A percentile compares a stretch with the other conserved stretches of the same genome.
Conservation (phyloP, 2,888 invertebrate species). For the Himalopsyche japonica region DNA sequence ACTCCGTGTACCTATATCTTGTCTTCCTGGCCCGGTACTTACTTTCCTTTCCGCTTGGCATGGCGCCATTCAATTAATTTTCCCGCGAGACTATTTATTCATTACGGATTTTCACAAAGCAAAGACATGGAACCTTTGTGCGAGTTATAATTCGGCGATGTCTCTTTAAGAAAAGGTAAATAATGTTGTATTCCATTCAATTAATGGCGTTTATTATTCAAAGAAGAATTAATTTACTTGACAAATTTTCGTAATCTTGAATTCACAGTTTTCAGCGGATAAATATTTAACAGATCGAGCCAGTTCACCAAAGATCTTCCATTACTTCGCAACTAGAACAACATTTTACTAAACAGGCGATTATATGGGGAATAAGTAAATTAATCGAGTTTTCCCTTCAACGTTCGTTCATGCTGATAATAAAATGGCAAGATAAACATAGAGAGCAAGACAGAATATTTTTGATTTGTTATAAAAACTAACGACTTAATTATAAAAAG, state of each 20-base stretch:
- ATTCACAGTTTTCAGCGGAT: background rate
- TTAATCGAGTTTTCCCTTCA: too few relatives aligned
- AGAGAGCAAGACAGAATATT: too few relatives aligned
- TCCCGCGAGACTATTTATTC: constrained; percentile 28
- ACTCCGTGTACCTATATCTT: constrained; percentile 1
- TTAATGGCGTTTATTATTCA: background rate
- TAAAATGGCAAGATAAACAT: too few relatives aligned
- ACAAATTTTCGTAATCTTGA: background rate
- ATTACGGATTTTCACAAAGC: background rate
- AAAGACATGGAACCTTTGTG: background rate
- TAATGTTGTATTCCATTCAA: background rate
- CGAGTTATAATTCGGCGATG: background rate
- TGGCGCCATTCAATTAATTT: constrained; percentile 37
- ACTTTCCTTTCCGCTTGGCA: constrained; percentile 20
- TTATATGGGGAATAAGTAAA: too few relatives aligned
- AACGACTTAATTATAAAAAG: too few relatives aligned
- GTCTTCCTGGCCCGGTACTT: background rate
- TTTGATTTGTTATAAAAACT: too few relatives aligned
- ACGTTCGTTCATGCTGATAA: too few relatives aligned
- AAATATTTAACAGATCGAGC: too few relatives aligned
- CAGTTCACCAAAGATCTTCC: too few relatives aligned
- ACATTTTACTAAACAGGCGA: too few relatives aligned
- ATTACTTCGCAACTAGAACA: too few relatives aligned
- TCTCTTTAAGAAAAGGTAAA: background rate
- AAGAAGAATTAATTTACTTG: background rate